Base-by-base conservation (phyloP, 1,140 invertebrate species). In the Hyposmocoma kahamanoa region DNA sequence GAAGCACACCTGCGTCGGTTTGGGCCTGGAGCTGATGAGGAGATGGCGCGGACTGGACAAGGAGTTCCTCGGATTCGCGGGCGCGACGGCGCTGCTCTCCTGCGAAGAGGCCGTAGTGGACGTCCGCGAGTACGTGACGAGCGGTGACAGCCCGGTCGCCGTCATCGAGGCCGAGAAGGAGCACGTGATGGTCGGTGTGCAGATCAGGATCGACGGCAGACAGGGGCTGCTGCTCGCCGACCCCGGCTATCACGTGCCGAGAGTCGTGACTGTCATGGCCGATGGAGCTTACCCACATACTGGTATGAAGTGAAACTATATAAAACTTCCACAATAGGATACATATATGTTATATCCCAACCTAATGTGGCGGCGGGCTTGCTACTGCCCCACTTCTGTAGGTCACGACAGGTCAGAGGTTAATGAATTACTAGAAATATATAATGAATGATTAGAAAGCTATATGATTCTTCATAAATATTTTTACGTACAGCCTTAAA, bases 161-260 rank as follows among this genome's bases (percentile, higher is more conserved):
- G 88, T 90, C 24, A 80, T 87, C 30, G 90, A 88, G 34, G 89
- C 92, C 1, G 94, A 96, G 67, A 97, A 97, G 84, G 96, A 97
- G 79, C 96, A 97, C 73, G 94, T 96, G 19, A 87, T 97, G 73
- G 91, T 96, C 11, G 94, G 93, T 49, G 83, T 96, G 60, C 91
- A 91, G 59, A 88, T 97, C 41, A 69, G 88, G 45, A 90, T 97
- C 24, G 90, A 89, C 17, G 92, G 90, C 11, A 89, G 96, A 24
- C 73, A 78, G 0, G 96, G 95, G 9, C 86, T 95, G 15, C 81
- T 97, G 73, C 87, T 97, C 2, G 89, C 96, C 13, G 96, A 97
- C 85, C 94, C 95, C 0, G 96, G 96, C 6, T 97, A 97, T 79
- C 96, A 97, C 74, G 92, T 97, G 30, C 91, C 92, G 18, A 87